Base-by-base conservation (phyloP, 2,888 invertebrate species). In the Adelognathus sp. region DNA sequence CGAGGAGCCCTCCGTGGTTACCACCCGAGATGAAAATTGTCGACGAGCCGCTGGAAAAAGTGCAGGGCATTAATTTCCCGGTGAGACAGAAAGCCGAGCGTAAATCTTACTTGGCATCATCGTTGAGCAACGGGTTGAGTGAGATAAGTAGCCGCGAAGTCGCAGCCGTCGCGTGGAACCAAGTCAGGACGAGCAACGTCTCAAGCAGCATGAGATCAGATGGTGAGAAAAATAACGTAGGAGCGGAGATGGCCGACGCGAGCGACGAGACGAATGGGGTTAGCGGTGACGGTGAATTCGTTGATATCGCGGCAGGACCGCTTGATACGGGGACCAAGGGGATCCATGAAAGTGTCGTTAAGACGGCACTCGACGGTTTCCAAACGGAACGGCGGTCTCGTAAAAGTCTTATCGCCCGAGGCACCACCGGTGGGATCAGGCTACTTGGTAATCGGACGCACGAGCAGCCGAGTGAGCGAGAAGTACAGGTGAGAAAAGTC, bases 321-420 rank as follows among this genome's bases (percentile, higher is more conserved):
- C 31, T 67, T 56, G 36, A 29, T 29, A 24, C 36, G 39, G 2
- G 6, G 24, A 4, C 4, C 21, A 18, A 27, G 36, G 50, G 18
- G 24, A 67, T 67, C 61, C 39, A 54, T 61, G 31, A 46, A 75
- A 79, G 54, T 44, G 70, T 66, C 79, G 71, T 75, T 66, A 61
- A 61, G 16, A 67, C 27, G 64, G 11, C 52, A 39, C 36, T 75
- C 60, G 24, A 21, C 46, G 39, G 70, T 66, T 56, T 60, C 31
- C 64, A 36, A 70, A 79, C 27, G 54, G 60, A 66, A 60, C 54
- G 44, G 16, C 27, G 16, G 36, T 58, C 60, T 75, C 75, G 56
- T 75, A 71, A 79, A 79, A 72, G 52, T 67, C 54, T 75, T 79
- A 79, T 79, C 71, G 71, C 9, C 5, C 60, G 16, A 71, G 61